Base-by-base conservation (phyloP, 2,797 vertebrate genomes). In the Emys orbicularis region DNA sequence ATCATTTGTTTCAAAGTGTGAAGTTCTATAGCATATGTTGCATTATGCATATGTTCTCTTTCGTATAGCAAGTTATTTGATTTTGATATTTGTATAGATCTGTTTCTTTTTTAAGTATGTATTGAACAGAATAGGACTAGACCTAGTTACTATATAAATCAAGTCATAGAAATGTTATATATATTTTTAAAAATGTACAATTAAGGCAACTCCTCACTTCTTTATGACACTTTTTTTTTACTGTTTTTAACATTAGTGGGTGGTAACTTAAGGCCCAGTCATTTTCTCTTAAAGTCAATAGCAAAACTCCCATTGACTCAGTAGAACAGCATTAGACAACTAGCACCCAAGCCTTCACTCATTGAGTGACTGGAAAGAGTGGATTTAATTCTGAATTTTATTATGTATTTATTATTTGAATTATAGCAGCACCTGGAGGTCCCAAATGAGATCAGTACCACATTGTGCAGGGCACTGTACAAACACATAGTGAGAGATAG, bases 361-460 rank as follows among this genome's bases (percentile, higher is more conserved):
- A 52, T 5, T 68, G 41, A 90, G 74, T 4, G 31, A 93, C 44
- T 21, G 5, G 11, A 23, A 37, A 6, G 53, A 1, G 83, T 76
- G 13, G 61, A 3, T 4, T 54, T 84, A 4, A 27, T 93, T 93
- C 25, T 56, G 13, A 52, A 12, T 25, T 34, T 18, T 4, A n/a
- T 59, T 25, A 2, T 57, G 61, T 10, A 4, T 80, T 81, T 87
- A 3, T 12, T 81, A n/a, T 3, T 80, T 68, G 13, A 87, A 54
- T 47, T 90, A 16, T 8, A 56, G 6, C 50, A 31, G 37, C 2
- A 72, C 3, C 31, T 86, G 25, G 53, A 49, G 91, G 34, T 72
- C 1, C 0, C 8, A n/a, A 9, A 27, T 81, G 31, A 1, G 0
- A 50, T 4, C 56, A 7, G 1, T 34, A 4, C 12, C 31, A 52